Evolutionary conservation across 2,113 vertebrate species (phyloP).

Genomic region (Brevimyrus niger): DNA sequence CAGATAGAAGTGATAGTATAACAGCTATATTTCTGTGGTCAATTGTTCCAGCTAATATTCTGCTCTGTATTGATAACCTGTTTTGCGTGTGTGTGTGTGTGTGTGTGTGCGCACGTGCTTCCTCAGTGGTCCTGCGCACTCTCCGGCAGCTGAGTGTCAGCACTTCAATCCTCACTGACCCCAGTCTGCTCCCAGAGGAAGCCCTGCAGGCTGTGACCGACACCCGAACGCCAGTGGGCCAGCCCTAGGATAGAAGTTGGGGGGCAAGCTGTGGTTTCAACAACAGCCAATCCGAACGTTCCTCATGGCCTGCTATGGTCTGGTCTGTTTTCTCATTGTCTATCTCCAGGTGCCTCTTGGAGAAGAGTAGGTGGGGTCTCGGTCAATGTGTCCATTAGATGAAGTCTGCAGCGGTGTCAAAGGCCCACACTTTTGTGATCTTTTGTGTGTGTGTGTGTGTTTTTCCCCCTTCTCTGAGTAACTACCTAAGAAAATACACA

Average conservation of each 20-base stretch:
- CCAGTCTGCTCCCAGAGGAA: conserved; percentile 73
- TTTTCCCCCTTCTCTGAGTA: neutral
- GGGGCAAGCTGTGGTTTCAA: neutral
- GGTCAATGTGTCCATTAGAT: neutral
- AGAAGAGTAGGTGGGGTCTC: neutral
- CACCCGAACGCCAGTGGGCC: conserved; percentile 37
- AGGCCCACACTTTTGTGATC: neutral
- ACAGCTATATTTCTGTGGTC: neutral
- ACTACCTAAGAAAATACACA: neutral
- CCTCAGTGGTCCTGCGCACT: conserved; percentile 75
- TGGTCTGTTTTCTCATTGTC: neutral
- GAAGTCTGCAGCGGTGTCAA: neutral
- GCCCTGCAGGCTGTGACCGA: conserved; percentile 64
- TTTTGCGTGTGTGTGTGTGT: neutral
- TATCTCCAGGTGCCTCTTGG: neutral
- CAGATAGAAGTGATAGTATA: neutral
- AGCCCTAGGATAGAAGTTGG: conserved; percentile 46
- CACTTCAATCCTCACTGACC: conserved; percentile 82
- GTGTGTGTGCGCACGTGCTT: neutral
- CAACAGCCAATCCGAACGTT: neutral
- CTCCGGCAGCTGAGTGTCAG: conserved; percentile 80
- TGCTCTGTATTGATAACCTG: neutral
- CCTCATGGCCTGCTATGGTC: neutral
- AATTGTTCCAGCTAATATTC: neutral
- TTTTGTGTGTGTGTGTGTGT: neutral